These are phyloP conservation scores for Microplitis mediator DNA, from an alignment of 1,140 invertebrate genomes.

Conservation along the genomic window DNA sequence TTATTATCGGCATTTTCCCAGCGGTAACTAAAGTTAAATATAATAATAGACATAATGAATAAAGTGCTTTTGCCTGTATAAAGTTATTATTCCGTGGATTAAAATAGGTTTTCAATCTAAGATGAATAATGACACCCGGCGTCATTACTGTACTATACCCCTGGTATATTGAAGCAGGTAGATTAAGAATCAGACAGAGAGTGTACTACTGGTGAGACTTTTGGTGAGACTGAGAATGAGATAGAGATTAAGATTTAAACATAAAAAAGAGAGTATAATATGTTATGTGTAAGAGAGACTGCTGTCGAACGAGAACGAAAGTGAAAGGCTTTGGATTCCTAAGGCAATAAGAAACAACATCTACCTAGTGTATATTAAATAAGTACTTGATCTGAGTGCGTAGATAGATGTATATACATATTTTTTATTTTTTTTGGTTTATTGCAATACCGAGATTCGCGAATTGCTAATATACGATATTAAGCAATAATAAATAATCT, in stretches of 20 bases:
- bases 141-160: too few species aligned
- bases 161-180: too few species aligned
- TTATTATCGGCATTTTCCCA: too few species aligned
- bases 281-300: background rate
- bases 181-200: too few species aligned
- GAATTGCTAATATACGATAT: background rate
- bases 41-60: too few species aligned
- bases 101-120: too few species aligned
- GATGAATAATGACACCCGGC: too few species aligned
- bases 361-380: background rate
- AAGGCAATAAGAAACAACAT: background rate
- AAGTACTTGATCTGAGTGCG: background rate
- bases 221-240: background rate
- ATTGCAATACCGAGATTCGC: constrained; percentile 22
- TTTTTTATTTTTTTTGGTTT: too few species aligned
- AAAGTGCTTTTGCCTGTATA: too few species aligned
- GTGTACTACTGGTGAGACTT: background rate
- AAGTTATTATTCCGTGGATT: too few species aligned
- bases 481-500: background rate
- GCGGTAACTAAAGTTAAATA: too few species aligned
- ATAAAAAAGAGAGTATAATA: constrained; percentile 29
- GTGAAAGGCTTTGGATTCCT: constrained; percentile 51
- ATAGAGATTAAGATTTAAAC: background rate
- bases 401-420: background rate
- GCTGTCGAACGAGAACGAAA: constrained; percentile 41